Evolutionary conservation across 2,888 invertebrate genomes (phyloP), one percentile per base, ranked within the genome.

Genomic region (Epistrophe eligans): DNA sequence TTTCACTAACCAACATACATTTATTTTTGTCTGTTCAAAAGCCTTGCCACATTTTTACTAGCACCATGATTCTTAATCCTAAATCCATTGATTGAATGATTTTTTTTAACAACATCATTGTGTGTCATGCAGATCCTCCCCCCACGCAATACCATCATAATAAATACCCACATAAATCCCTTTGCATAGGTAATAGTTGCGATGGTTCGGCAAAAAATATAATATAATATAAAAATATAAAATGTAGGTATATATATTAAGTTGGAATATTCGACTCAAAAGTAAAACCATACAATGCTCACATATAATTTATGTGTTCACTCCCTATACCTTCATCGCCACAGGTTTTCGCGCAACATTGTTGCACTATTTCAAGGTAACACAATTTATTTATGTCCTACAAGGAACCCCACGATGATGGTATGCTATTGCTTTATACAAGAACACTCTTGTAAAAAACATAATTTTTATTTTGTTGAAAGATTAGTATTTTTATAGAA

Each of bases 301-400:
- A 43, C 58, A 60, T 58, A 58, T 74, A 79, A 79, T 84, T 84
- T 79, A 84, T 84, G 58, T 57, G 40, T 66, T 71, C 71, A 38
- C 58, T 55, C 64, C 24, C 11, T 40, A 60, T 28, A 52, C 62
- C 28, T 24, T 71, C 76, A 76, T 71, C 71, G 79, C 79, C 74
- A 79, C 79, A 57, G 79, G 83, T 79, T 70, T 32, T 55, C 40
- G 11, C 28, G 79, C 83, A 79, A 84, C 83, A 84, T 35, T 79
- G 83, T 84, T 74, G 83, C 83, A 52, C 50, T 55, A 50, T 11
- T 83, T 62, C 67, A 43, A 70, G 48, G 71, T 35, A 79, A 71
- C 62, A 60, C 45, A 58, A 76, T 71, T 74, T 79, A 79, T 79
- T 79, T 76, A 60, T 66, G 74, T 84, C 58, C 48, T 50, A 80